phyloP scores from a whole-genome alignment of 2,113 vertebrate species.

The Onychostruthus taczanowskii region DNA sequence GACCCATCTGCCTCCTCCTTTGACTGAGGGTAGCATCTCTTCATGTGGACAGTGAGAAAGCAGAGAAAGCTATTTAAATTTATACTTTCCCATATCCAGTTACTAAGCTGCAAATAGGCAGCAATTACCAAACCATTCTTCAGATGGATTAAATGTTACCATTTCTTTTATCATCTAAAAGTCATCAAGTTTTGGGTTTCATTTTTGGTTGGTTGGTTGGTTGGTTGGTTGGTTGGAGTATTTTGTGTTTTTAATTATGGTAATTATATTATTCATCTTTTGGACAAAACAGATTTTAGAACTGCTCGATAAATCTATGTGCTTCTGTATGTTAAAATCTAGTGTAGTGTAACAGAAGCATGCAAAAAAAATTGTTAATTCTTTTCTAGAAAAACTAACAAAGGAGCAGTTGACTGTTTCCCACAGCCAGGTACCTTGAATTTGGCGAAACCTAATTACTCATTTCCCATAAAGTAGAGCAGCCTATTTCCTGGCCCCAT shows the following conservation, averaged over 20 bases:
- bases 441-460: not conserved
- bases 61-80: not conserved
- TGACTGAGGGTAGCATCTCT: not conserved
- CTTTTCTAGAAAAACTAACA: not conserved
- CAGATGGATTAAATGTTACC: not conserved
- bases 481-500: not conserved
- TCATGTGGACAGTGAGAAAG: not conserved
- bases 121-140: not conserved
- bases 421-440: not conserved
- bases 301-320: not conserved
- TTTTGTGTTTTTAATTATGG: not conserved
- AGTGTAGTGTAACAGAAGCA: not conserved
- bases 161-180: not conserved
- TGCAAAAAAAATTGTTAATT: not conserved
- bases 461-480: not conserved
- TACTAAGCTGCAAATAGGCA: not conserved
- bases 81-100: not conserved
- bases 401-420: not conserved
- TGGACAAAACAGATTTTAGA: not conserved
- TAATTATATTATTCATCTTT: not conserved
- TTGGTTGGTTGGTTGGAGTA: not conserved
- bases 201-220: not conserved
- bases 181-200: not conserved
- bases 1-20: not conserved
- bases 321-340: not conserved